Percentiles rank a stretch among this genome's conserved stretches.
Conservation (phyloP, 2,797 vertebrate species). For the Cirrhinus molitorella region DNA sequence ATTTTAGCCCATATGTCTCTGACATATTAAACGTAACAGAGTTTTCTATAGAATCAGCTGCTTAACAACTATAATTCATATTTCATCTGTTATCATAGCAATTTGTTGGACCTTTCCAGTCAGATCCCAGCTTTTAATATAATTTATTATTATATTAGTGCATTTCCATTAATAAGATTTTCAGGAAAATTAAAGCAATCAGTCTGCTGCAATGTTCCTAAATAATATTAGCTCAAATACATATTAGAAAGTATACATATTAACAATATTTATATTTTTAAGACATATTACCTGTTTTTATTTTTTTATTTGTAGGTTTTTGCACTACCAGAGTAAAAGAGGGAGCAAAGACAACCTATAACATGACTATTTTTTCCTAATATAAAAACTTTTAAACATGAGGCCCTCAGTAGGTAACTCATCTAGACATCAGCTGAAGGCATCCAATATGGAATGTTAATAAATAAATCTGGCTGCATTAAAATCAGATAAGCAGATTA, state of each 20-base stretch:
- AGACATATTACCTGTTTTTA: neutral
- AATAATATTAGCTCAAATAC: neutral
- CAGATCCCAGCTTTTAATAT: no score
- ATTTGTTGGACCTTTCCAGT: no score
- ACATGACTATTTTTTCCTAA: neutral
- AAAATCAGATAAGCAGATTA: slow-evolving; percentile 1
- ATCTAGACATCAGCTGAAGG: neutral
- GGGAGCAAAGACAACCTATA: neutral
- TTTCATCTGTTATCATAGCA: no score
- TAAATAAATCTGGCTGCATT: slow-evolving; percentile 38
- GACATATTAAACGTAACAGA: no score
- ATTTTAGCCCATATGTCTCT: no score
- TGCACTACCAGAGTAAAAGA: neutral
- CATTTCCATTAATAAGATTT: neutral
- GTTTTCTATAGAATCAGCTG: no score
- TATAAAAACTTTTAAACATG: slow-evolving; percentile 4
- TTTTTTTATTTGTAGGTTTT: neutral
- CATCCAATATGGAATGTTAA: slow-evolving; percentile 10
- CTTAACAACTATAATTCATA: no score
- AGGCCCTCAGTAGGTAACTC: neutral
- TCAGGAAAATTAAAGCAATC: neutral
- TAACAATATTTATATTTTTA: neutral
- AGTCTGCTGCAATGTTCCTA: neutral
- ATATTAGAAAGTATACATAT: neutral
- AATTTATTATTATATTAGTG: neutral